A percentile compares a stretch with the other conserved stretches of the same genome.
Conservation (phyloP, 2,888 invertebrate species). For the Plemyria rubiginata region DNA sequence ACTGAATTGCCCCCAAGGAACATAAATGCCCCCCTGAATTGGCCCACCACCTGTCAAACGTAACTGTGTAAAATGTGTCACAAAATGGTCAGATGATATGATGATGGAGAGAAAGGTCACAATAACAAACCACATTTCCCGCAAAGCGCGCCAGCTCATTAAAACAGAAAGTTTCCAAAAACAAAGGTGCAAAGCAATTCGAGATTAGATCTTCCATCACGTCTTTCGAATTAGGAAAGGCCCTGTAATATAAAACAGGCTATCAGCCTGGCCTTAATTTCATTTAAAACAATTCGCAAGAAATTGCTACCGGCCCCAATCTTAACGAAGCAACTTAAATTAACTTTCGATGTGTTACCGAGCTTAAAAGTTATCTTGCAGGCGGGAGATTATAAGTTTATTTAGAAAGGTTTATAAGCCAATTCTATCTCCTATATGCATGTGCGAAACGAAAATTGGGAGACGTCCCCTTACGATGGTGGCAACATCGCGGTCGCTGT, state of each 20-base stretch:
- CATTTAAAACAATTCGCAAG: conserved; percentile 16
- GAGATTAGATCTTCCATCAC: conserved; percentile 3
- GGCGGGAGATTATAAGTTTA: neutral
- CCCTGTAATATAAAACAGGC: conserved; percentile 2
- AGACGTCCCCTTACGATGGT: no score
- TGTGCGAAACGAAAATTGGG: no score
- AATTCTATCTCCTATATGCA: neutral
- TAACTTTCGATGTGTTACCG: conserved; percentile 29
- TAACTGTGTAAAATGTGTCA: neutral
- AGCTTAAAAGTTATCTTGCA: conserved; percentile 18
- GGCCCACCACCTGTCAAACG: no score
- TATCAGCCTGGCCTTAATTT: conserved; percentile 6
- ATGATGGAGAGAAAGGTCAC: neutral
- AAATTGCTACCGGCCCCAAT: conserved; percentile 26
- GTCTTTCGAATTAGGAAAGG: conserved; percentile 8
- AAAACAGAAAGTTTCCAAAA: neutral
- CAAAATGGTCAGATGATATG: neutral
- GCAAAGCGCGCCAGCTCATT: neutral
- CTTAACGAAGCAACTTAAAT: conserved; percentile 39
- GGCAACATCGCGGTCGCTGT: no score
- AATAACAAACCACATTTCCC: neutral
- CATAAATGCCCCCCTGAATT: no score
- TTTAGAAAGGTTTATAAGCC: neutral
- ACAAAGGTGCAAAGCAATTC: neutral
- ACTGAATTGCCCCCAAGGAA: no score